phyloP scores from a whole-genome alignment of 2,113 vertebrate genomes.

The Serilophus lunatus region DNA sequence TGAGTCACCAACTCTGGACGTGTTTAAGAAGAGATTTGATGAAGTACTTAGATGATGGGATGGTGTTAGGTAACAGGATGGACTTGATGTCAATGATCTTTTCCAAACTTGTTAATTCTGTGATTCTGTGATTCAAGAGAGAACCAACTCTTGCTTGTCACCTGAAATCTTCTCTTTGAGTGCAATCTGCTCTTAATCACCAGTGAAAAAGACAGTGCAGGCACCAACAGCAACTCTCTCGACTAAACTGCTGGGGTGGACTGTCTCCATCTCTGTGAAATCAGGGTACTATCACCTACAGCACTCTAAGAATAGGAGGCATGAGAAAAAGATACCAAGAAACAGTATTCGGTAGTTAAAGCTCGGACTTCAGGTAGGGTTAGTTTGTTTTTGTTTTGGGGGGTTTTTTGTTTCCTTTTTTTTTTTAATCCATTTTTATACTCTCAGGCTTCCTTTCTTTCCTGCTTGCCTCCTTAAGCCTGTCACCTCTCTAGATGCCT shows the following conservation, averaged over 20 bases:
- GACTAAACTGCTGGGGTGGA: background rate
- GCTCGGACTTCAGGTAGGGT: background rate
- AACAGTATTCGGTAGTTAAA: background rate
- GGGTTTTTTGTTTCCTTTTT: background rate
- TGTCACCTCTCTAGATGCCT: background rate
- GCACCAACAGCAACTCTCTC: background rate
- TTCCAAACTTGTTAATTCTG: too few species aligned
- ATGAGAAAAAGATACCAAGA: background rate
- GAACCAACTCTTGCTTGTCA: background rate
- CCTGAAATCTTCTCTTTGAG: background rate
- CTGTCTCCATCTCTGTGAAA: background rate
- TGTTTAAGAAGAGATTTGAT: too few species aligned
- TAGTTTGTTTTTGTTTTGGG: background rate
- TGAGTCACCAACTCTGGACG: too few species aligned
- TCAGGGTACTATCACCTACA: background rate
- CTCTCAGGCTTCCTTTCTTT: background rate
- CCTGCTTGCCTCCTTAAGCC: background rate
- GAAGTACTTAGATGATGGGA: too few species aligned
- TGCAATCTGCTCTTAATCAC: background rate
- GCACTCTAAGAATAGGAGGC: background rate
- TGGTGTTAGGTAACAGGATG: too few species aligned
- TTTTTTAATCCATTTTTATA: background rate
- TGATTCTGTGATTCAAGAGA: too few species aligned
- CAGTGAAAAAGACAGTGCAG: background rate
- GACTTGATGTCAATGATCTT: too few species aligned